Percentiles rank a stretch among this genome's conserved stretches.
phyloP scores from a whole-genome alignment of 1,140 invertebrate species.

The Euura lappo region DNA sequence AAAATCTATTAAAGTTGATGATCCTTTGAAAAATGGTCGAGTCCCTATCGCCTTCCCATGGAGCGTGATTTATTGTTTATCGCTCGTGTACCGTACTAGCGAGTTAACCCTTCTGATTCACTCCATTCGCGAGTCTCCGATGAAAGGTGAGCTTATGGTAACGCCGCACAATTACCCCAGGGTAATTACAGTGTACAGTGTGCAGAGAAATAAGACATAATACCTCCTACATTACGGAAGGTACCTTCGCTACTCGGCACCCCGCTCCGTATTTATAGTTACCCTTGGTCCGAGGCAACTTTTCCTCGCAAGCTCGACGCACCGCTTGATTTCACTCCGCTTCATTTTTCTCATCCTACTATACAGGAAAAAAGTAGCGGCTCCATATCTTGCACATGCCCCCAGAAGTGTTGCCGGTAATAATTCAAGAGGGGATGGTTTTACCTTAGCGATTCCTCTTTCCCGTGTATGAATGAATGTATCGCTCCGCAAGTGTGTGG shows the following conservation, averaged over 20 bases:
- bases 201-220: no score
- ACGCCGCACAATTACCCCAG: not conserved
- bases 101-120: no score
- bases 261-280: not conserved
- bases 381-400: slow-evolving; percentile 30
- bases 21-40: no score
- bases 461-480: slow-evolving; percentile 12
- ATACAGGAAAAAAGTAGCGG: slow-evolving; percentile 14
- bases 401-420: slow-evolving; percentile 37
- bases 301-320: not conserved
- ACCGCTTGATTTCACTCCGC: not conserved
- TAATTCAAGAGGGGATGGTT: slow-evolving; percentile 44
- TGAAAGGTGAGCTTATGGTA: not conserved
- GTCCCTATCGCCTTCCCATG: no score
- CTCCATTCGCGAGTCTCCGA: not conserved
- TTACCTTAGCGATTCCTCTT: slow-evolving; percentile 32
- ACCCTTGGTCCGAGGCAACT: not conserved
- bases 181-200: not conserved
- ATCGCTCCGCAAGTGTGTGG: slow-evolving; percentile 19
- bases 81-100: no score
- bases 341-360: not conserved
- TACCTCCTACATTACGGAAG: no score
- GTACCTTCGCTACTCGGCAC: not conserved
- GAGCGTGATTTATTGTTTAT: no score
- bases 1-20: no score